These are phyloP conservation scores for Cavia porcellus DNA, from an alignment of 2,113 vertebrate genomes.

Conservation along the genomic window DNA sequence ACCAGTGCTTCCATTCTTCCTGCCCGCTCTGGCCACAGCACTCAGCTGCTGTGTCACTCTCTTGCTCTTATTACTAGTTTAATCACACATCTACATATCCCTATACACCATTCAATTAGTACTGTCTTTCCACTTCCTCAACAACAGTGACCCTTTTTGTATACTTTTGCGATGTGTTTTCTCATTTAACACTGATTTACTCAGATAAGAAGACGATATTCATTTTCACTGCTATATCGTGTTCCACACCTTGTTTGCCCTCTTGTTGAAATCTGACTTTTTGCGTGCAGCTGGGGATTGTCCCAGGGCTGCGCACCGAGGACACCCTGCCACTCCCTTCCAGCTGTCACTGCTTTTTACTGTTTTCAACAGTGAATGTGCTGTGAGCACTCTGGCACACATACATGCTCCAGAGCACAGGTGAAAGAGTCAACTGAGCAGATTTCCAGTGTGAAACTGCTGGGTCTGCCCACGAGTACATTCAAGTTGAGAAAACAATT, in stretches of 20 bases:
- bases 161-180: not conserved
- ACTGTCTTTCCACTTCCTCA: not conserved
- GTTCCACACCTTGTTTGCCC: not conserved
- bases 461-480: not conserved
- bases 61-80: not conserved
- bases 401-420: accelerated
- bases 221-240: not conserved
- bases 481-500: not conserved
- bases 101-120: not conserved
- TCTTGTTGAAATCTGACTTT: not conserved
- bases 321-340: not conserved
- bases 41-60: not conserved
- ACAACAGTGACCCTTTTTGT: not conserved
- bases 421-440: not conserved
- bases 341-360: not conserved
- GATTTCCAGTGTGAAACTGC: not conserved
- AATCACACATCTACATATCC: not conserved
- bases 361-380: not conserved
- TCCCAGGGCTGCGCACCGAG: not conserved
- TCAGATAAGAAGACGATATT: not conserved
- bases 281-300: no score
- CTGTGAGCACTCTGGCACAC: not conserved
- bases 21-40: not conserved
- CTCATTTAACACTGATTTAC: not conserved
- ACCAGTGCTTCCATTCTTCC: not conserved